These are phyloP conservation scores for Nycticebus coucang DNA, from an alignment of 2,113 vertebrate species.

Conservation along the genomic window DNA sequence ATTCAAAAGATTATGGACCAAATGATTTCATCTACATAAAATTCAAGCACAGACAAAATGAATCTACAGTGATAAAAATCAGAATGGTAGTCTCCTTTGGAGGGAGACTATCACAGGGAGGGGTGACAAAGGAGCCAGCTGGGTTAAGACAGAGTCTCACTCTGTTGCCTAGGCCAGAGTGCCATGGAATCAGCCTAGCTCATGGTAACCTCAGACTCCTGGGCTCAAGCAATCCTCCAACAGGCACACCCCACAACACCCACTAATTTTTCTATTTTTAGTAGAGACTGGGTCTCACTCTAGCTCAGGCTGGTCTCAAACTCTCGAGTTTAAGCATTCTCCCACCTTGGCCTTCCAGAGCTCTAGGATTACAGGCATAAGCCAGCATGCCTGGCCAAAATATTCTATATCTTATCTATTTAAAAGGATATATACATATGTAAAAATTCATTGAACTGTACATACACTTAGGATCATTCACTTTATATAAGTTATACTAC, in stretches of 20 bases:
- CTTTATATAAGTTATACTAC: neutral
- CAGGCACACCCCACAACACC: no score
- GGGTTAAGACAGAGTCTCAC: no score
- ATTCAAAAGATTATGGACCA: neutral
- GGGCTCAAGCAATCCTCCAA: no score
- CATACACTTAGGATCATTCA: neutral
- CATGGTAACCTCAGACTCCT: no score
- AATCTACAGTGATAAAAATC: neutral
- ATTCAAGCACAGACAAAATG: neutral
- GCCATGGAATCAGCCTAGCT: no score
- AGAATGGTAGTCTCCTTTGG: neutral
- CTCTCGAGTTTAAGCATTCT: no score
- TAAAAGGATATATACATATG: neutral
- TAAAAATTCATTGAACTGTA: neutral
- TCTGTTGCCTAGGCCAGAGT: no score
- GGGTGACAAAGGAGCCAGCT: neutral
- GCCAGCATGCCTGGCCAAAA: neutral
- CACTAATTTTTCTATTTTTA: no score
- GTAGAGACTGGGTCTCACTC: no score
- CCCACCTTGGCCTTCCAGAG: no score
- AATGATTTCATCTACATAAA: neutral
- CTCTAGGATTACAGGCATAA: no score
- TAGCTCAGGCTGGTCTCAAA: no score
- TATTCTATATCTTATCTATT: neutral
- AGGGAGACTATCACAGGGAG: neutral